Conservation (phyloP, 2,888 invertebrate genomes). For the Nyleta sp. region DNA sequence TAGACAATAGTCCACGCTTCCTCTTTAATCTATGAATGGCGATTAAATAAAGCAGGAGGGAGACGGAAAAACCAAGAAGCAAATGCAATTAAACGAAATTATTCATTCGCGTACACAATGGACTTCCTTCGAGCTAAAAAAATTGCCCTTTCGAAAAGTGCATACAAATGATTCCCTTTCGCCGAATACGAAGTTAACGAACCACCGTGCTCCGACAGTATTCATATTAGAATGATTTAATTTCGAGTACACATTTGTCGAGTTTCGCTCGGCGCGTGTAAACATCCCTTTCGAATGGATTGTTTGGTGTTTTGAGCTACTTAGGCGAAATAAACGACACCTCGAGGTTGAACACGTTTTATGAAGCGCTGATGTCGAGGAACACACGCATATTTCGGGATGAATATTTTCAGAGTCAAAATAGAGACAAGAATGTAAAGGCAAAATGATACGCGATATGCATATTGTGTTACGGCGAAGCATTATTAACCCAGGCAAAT, state of each 20-base stretch:
- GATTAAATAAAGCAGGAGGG: not conserved
- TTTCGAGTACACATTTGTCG: constrained; percentile 35
- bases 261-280: constrained; percentile 28
- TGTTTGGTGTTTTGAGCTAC: constrained; percentile 38
- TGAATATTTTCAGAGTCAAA: too few relatives aligned
- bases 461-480: too few relatives aligned
- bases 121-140: constrained; percentile 20
- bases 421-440: too few relatives aligned
- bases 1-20: too few relatives aligned
- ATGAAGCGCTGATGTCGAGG: constrained; percentile 27
- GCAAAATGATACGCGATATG: too few relatives aligned
- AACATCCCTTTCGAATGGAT: constrained; percentile 42
- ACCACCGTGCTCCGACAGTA: constrained; percentile 21
- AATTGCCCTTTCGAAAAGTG: constrained; percentile 5
- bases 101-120: constrained; percentile 12
- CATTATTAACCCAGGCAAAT: too few relatives aligned
- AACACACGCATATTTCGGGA: too few relatives aligned
- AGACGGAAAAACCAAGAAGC: not conserved
- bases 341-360: constrained; percentile 15
- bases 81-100: constrained; percentile 11
- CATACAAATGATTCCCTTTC: constrained; percentile 25
- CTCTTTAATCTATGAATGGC: not conserved
- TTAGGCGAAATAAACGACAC: constrained; percentile 33
- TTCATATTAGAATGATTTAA: constrained; percentile 54
- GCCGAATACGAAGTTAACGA: constrained; percentile 41